A percentile compares a stretch with the other conserved stretches of the same genome.
Evolutionary conservation across 2,113 vertebrate species (phyloP).

Genomic region (Pseudolaguvia tuberculata): DNA sequence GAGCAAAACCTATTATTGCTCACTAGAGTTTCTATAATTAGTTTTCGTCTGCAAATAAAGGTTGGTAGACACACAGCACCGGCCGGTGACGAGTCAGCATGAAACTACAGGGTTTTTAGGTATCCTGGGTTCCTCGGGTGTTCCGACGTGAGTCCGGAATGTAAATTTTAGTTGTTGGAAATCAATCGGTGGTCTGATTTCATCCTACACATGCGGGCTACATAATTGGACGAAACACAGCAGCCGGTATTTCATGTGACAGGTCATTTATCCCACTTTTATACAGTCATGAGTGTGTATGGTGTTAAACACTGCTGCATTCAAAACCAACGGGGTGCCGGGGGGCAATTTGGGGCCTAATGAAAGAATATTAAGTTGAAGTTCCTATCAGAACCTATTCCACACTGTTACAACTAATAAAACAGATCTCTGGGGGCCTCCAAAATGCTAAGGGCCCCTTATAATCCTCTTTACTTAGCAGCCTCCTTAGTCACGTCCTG

Average conservation of each 20-base stretch:
- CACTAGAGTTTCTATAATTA: background rate
- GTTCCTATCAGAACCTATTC: background rate
- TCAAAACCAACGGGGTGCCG: slow-evolving; percentile 51
- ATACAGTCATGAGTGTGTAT: slow-evolving; percentile 76
- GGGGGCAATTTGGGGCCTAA: background rate
- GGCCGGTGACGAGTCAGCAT: background rate
- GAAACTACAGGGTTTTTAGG: slow-evolving; percentile 12
- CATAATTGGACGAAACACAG: slow-evolving; percentile 88
- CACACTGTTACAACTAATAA: no score
- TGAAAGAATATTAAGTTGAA: no score
- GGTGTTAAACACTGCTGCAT: slow-evolving; percentile 76
- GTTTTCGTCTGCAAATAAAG: background rate
- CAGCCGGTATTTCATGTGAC: slow-evolving; percentile 81
- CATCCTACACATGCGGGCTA: slow-evolving; percentile 65
- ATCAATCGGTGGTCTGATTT: slow-evolving; percentile 33
- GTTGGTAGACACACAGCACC: background rate
- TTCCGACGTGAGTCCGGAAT: slow-evolving; percentile 49
- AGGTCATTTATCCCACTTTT: slow-evolving; percentile 95
- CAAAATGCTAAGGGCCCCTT: no score
- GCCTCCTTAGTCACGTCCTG: no score
- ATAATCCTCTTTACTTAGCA: no score
- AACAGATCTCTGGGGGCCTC: no score
- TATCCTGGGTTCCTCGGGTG: slow-evolving; percentile 32
- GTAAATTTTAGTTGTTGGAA: slow-evolving; percentile 53
- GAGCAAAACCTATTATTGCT: background rate